Conservation (phyloP, 2,113 vertebrate genomes). For the Sardina pilchardus region DNA sequence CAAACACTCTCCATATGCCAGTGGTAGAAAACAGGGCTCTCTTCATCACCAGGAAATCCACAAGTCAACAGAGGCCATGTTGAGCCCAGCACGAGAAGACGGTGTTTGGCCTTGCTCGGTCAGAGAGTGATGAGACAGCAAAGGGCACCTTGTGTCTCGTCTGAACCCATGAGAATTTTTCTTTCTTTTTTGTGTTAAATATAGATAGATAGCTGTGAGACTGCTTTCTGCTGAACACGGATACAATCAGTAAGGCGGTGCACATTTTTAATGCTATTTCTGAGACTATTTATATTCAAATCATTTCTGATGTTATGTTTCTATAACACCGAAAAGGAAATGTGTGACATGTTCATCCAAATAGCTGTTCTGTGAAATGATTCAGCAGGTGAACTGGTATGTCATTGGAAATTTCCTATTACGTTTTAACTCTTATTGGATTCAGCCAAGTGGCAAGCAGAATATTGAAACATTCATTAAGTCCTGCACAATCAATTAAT, state of each 20-base stretch:
- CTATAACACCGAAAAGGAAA: neutral
- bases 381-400: neutral
- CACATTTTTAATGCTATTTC: neutral
- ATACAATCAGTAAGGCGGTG: neutral
- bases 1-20: conserved; percentile 30
- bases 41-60: conserved; percentile 23
- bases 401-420: neutral
- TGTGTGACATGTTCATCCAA: neutral
- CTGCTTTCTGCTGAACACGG: neutral
- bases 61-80: conserved; percentile 13
- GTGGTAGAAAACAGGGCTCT: conserved; percentile 1
- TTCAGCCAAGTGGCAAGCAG: neutral
- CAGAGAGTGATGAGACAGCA: neutral
- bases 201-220: neutral
- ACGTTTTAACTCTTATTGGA: neutral
- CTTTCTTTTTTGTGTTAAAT: neutral
- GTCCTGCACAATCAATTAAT: neutral
- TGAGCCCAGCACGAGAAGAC: neutral
- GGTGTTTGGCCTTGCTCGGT: neutral
- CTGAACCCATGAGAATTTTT: neutral
- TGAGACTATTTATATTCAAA: neutral
- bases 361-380: neutral
- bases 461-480: neutral
- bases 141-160: neutral
- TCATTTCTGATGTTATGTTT: neutral